phyloP scores from a whole-genome alignment of 2,797 vertebrate genomes.

The Babyrousa celebensis region DNA sequence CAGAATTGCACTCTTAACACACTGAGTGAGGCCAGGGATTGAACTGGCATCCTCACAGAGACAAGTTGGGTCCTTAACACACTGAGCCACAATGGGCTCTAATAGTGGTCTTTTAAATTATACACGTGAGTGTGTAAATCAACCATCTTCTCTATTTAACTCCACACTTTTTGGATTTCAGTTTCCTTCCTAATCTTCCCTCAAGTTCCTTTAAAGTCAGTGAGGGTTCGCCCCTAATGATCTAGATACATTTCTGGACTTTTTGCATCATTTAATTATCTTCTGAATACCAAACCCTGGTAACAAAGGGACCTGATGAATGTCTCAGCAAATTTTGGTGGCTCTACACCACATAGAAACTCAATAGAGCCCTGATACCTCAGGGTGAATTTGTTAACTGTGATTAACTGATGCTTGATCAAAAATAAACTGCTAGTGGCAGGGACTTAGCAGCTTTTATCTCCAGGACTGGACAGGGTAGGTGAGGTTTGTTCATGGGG shows the following conservation, averaged over 20 bases:
- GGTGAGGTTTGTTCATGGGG: not conserved
- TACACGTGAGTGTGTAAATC: rapidly evolving
- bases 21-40: too few species aligned
- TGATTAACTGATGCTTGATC: not conserved
- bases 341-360: not conserved
- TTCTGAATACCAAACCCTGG: not conserved
- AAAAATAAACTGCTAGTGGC: too few species aligned
- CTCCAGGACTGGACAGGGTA: not conserved
- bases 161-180: not conserved
- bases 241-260: not conserved
- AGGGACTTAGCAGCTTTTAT: not conserved
- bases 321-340: not conserved
- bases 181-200: not conserved
- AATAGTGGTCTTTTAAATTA: not conserved
- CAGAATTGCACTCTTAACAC: too few species aligned
- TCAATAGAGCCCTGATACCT: not conserved
- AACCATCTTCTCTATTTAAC: not conserved
- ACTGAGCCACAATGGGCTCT: too few species aligned
- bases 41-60: too few species aligned
- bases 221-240: not conserved
- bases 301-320: not conserved
- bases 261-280: not conserved
- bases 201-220: not conserved
- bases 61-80: too few species aligned
- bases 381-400: not conserved